phyloP scores from a whole-genome alignment of 2,888 invertebrate species.

The Leptarthrus brevirostris region DNA sequence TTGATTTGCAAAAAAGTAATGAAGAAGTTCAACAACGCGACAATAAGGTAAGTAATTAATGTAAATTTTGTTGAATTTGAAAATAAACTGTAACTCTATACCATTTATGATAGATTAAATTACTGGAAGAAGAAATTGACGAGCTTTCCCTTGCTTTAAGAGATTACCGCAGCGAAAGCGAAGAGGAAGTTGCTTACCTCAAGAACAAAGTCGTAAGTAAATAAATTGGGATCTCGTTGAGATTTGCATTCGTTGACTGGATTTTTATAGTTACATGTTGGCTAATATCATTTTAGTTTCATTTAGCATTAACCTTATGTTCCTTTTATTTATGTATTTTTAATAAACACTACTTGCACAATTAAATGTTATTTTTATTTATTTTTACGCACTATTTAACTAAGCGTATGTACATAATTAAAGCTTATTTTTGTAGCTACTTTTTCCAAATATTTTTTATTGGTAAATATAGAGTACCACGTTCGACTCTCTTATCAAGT shows the following conservation, averaged over 20 bases:
- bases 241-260: neutral
- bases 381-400: constrained; percentile 3
- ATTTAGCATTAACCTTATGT: constrained; percentile 54
- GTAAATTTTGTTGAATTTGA: too few relatives aligned
- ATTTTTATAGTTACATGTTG: constrained; percentile 28
- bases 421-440: too few relatives aligned
- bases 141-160: constrained; percentile 76
- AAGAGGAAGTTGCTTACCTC: constrained; percentile 70
- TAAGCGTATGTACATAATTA: too few relatives aligned
- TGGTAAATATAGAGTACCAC: too few relatives aligned
- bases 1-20: constrained; percentile 62
- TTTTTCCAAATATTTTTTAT: too few relatives aligned
- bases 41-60: constrained; percentile 62
- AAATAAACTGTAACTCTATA: neutral
- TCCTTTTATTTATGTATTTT: constrained; percentile 19
- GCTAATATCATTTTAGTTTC: constrained; percentile 28
- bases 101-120: constrained; percentile 65
- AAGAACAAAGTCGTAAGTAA: constrained; percentile 72
- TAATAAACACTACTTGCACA: constrained; percentile 25
- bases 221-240: constrained; percentile 32
- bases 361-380: constrained; percentile 11
- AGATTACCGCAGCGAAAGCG: constrained; percentile 68
- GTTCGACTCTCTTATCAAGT: too few relatives aligned
- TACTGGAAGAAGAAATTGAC: constrained; percentile 79
- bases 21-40: constrained; percentile 63